These are phyloP conservation scores for Bergia sp. DNA, from an alignment of 92 coral and sea anemone species.

Conservation along the genomic window DNA sequence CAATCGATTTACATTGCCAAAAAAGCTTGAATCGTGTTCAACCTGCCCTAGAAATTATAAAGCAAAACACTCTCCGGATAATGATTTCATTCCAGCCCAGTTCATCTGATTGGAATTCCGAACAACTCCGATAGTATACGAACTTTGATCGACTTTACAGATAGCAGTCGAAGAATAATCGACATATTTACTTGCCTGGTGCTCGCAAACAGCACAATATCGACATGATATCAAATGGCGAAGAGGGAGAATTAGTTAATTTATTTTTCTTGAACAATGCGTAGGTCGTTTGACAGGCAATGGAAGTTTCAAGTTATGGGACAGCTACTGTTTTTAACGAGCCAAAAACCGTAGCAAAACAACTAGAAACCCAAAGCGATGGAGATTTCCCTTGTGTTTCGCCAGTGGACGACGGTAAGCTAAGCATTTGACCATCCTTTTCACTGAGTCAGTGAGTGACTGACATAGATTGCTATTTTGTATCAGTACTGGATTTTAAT, in stretches of 20 bases:
- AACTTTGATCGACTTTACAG: neutral
- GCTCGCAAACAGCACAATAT: neutral
- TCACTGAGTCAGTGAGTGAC: too few species aligned
- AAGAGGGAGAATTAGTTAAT: neutral
- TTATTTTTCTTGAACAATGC: conserved; percentile 11
- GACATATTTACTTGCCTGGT: neutral
- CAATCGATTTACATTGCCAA: neutral
- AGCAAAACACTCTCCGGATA: neutral
- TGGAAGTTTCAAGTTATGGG: conserved; percentile 42
- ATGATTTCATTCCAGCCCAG: neutral
- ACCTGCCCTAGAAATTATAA: neutral
- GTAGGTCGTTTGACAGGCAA: neutral
- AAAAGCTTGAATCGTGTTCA: neutral
- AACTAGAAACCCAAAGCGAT: conserved; percentile 21
- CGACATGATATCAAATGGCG: neutral
- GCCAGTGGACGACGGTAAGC: conserved; percentile 80
- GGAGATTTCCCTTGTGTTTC: conserved; percentile 74
- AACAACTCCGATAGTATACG: conserved; percentile 1
- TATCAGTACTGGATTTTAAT: neutral
- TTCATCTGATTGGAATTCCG: neutral
- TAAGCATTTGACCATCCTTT: neutral
- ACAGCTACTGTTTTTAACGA: conserved; percentile 15
- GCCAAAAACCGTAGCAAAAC: conserved; percentile 8
- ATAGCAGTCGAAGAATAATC: neutral
- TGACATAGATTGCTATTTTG: too few species aligned